Base-by-base conservation (phyloP, 2,888 invertebrate genomes). In the Himalopsyche japonica region DNA sequence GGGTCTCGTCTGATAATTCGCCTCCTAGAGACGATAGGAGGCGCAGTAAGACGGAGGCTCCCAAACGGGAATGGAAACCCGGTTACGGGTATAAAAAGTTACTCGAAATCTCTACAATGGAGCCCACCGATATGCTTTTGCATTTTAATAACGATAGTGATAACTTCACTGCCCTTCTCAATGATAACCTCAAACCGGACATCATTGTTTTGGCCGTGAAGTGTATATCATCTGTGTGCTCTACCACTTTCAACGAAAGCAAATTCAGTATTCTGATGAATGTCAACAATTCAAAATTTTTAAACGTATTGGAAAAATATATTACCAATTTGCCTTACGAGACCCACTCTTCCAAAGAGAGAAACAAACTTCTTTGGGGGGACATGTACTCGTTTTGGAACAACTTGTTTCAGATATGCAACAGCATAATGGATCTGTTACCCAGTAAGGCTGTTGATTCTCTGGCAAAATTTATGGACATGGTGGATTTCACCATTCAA, bases 371-470 rank as follows among this genome's bases (percentile, higher is more conserved):
- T 12, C 80, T 83, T 7, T 83, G 83, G 83, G 48, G 70, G 32
- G 34, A 83, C 37, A 15, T 70, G n/a, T 48, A 80, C 24, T 18
- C 18, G 3, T 83, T 83, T 80, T 83, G 48, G 24, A 32, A 18
- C 49, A 80, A 83, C 27, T 8, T 83, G 7, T 80, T 83, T 18
- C 70, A 80, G n/a, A 64, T 83, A 24, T 76, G 18, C 18, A 79
- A 80, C 0, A 32, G 27, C 3, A 64, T 82, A 10, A 82, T 82
- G 37, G 79, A 79, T 24, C 57, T 82, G 27, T 64, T 77, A 18
- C 82, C 78, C n/a, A 82, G 82, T 30, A 82, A 78, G n/a, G 82
- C 82, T 8, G 79, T 79, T 12, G 79, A 82, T 43, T 57, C 37
- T n/a, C 64, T 82, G 2, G 27, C 47, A 18, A 57, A 79, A 27